Evolutionary conservation across 2,113 vertebrate species (phyloP), one percentile per base, ranked within the genome.

Genomic region (Cepphus grylle): DNA sequence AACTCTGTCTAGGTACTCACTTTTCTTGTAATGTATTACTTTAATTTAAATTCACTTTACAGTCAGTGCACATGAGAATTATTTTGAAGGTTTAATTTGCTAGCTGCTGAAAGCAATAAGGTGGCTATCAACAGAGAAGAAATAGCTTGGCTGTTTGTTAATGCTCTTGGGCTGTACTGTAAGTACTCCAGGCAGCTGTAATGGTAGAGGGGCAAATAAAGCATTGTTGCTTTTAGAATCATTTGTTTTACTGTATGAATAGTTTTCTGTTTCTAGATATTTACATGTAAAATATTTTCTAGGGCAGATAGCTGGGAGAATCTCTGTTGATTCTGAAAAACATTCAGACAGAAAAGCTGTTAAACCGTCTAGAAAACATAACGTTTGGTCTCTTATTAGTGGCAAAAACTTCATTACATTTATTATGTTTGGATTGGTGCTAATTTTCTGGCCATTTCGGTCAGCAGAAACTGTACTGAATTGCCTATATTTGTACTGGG

Each of bases 31-130:
- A 97, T 96, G 52, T 93, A 97, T 97, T 97, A 94, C 92, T 98
- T 98, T 97, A 97, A 98, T 98, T 98, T 98, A 96, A 97, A 97
- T 97, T 96, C 95, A 91, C 94, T 98, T 98, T 97, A 97, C 89
- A 98, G 96, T 96, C 96, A 69, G 85, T 94, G 91, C 97, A 97
- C 96, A 97, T 92, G 97, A 98, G 97, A 97, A 97, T 98, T 98
- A 97, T 98, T 97, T 96, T 85, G 95, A 97, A 97, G 93, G 91
- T 97, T 98, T 97, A 97, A 97, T 98, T 98, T 97, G 96, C 95
- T 98, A 93, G 97, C 92, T 98, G 93, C 96, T 96, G 96, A 98
- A 97, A 95, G 92, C 96, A 97, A 96, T 94, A 96, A 93, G 91
- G 88, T 96, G 50, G 67, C 94, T 98, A 97, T 97, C 96, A 95